These are phyloP conservation scores for Clarias magur DNA, from an alignment of 2,113 vertebrate genomes.

Conservation along the genomic window DNA sequence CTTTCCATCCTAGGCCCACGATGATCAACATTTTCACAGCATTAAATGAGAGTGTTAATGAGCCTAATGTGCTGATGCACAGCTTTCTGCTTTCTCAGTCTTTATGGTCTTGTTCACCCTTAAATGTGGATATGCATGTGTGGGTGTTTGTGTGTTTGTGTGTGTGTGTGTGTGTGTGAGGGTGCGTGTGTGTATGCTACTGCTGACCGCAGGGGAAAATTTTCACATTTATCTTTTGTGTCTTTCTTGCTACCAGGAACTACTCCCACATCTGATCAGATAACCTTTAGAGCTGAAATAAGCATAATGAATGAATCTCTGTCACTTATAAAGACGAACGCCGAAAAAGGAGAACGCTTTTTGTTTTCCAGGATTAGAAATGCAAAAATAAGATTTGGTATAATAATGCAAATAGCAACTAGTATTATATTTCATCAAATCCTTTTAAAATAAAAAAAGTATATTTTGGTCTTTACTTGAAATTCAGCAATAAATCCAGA, in stretches of 20 bases:
- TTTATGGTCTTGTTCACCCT: conserved; percentile 17
- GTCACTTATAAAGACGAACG: neutral
- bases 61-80: conserved; percentile 73
- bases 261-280: conserved; percentile 69
- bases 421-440: neutral
- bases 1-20: conserved; percentile 59
- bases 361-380: neutral
- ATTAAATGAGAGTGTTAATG: conserved; percentile 78
- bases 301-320: conserved; percentile 69
- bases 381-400: neutral
- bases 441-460: neutral
- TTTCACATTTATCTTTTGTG: conserved; percentile 72
- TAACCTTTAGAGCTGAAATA: conserved; percentile 77
- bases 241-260: conserved; percentile 73
- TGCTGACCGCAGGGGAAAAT: conserved; percentile 74
- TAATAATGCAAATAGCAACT: neutral
- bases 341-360: neutral
- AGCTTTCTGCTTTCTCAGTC: conserved; percentile 4
- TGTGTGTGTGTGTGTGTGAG: conserved; percentile 43
- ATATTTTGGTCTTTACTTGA: neutral
- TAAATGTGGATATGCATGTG: conserved; percentile 47
- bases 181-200: conserved; percentile 38
- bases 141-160: conserved; percentile 47
- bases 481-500: neutral
- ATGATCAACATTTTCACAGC: conserved; percentile 73